Evolutionary conservation across 2,888 invertebrate species (phyloP).

Genomic region (Cacoxenus indagator): DNA sequence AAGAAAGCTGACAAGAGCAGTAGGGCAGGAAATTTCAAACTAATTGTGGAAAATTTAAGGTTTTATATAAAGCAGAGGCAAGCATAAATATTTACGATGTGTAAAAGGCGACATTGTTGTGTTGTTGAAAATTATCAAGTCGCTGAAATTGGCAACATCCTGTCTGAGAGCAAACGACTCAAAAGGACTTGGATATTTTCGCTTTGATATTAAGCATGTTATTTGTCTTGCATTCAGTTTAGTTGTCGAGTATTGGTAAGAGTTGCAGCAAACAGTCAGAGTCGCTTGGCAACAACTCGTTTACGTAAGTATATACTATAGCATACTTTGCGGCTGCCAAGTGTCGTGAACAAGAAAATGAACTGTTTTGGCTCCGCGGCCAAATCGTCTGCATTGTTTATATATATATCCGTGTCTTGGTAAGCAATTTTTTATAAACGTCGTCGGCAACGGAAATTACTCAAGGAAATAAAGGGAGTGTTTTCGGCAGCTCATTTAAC

Average conservation of each 20-base stretch:
- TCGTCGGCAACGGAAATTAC: not conserved
- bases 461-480: not conserved
- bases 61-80: conserved; percentile 30
- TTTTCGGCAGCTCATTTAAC: not conserved
- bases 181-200: conserved; percentile 18
- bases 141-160: conserved; percentile 57
- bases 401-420: not conserved
- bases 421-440: conserved; percentile 35
- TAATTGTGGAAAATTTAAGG: not conserved
- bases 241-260: no score
- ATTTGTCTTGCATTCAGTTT: no score
- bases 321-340: conserved; percentile 56
- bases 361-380: not conserved
- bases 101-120: conserved; percentile 31
- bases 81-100: not conserved
- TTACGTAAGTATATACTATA: conserved; percentile 39
- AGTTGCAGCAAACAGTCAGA: no score
- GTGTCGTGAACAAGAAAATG: not conserved
- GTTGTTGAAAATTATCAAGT: conserved; percentile 54
- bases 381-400: conserved; percentile 13
- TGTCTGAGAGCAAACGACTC: conserved; percentile 20
- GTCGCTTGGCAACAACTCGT: conserved; percentile 28
- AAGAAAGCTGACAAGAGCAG: not conserved
- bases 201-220: not conserved
- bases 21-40: not conserved